phyloP scores from a whole-genome alignment of 2,797 vertebrate genomes.

The Amazona ochrocephala region DNA sequence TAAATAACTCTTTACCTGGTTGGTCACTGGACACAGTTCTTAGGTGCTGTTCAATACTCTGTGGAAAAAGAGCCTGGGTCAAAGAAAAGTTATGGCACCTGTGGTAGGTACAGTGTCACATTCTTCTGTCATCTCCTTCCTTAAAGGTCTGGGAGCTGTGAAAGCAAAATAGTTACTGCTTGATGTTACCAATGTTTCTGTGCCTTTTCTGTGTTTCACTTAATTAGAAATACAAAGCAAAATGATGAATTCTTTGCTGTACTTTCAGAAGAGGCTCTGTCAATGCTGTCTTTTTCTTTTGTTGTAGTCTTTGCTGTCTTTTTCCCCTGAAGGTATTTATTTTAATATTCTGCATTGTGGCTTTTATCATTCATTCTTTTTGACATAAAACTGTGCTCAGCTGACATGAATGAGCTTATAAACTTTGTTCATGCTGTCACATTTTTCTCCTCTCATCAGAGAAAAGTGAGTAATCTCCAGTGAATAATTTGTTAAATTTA shows the following conservation, averaged over 20 bases:
- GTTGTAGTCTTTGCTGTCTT: conserved; percentile 20
- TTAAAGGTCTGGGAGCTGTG: neutral
- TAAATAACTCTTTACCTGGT: neutral
- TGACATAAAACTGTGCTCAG: conserved; percentile 40
- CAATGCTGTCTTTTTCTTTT: neutral
- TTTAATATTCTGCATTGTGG: conserved; percentile 51
- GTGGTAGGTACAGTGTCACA: neutral
- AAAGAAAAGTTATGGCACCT: neutral
- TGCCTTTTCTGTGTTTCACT: neutral
- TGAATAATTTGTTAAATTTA: conserved; percentile 68
- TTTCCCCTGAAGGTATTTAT: conserved; percentile 32
- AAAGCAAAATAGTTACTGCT: neutral
- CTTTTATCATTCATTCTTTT: conserved; percentile 60
- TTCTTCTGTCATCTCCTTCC: neutral
- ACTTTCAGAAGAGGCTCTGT: neutral
- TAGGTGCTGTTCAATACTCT: neutral
- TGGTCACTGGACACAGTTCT: neutral
- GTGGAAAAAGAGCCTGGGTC: neutral
- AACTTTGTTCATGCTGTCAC: conserved; percentile 58
- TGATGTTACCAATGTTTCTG: neutral
- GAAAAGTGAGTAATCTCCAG: conserved; percentile 38
- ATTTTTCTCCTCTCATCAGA: conserved; percentile 46
- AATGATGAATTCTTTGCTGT: neutral
- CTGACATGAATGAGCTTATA: conserved; percentile 36
- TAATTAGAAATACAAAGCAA: conserved; percentile 13